phyloP scores from a whole-genome alignment of 2,888 invertebrate genomes.

The Drosophila putrida region DNA sequence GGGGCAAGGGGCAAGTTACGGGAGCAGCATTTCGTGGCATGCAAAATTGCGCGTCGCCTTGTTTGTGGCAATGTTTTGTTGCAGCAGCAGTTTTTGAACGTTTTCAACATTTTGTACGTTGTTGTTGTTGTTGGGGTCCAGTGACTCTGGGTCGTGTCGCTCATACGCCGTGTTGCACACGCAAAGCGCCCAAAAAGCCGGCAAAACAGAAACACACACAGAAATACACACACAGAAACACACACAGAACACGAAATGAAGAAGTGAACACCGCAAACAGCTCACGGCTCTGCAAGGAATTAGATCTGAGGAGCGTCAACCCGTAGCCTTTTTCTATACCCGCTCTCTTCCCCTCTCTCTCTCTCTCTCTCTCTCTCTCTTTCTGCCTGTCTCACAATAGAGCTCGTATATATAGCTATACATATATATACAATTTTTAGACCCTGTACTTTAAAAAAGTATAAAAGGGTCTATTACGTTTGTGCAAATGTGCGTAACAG shows the following conservation, averaged over 20 bases:
- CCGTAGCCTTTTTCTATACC: slow-evolving; percentile 8
- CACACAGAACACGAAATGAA: slow-evolving; percentile 15
- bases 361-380: background rate
- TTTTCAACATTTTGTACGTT: slow-evolving; percentile 16
- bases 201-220: slow-evolving; percentile 26
- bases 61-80: slow-evolving; percentile 41
- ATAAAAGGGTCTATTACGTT: too few species aligned
- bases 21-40: slow-evolving; percentile 44
- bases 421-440: background rate
- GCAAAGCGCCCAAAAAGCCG: slow-evolving; percentile 50
- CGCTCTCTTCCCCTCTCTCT: background rate
- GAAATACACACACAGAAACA: background rate
- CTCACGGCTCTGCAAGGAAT: slow-evolving; percentile 42
- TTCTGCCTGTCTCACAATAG: too few species aligned
- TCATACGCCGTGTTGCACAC: slow-evolving; percentile 71
- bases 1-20: background rate
- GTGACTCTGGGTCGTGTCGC: slow-evolving; percentile 44
- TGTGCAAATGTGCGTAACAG: too few species aligned
- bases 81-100: slow-evolving; percentile 33
- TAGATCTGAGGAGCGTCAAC: slow-evolving; percentile 41
- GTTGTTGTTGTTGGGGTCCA: slow-evolving; percentile 12
- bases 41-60: slow-evolving; percentile 64
- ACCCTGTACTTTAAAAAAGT: too few species aligned
- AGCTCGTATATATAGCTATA: slow-evolving; percentile 1
- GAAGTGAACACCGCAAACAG: slow-evolving; percentile 47